A percentile compares a stretch with the other conserved stretches of the same genome.
Conservation (phyloP, 2,113 vertebrate genomes). For the Sisor rabdophorus region DNA sequence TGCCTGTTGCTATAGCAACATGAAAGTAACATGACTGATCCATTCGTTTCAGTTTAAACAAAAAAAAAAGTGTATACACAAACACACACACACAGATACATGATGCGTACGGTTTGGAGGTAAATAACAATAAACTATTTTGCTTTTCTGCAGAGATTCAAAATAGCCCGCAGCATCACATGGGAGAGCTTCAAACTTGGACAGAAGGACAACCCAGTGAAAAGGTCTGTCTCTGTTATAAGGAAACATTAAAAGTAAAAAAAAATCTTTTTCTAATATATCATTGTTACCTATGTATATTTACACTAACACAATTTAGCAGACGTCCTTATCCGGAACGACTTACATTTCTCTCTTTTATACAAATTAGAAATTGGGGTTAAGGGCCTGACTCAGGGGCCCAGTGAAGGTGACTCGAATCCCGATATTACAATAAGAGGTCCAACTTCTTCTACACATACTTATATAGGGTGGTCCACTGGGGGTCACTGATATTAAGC, state of each 20-base stretch:
- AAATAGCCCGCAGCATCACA: conserved; percentile 52
- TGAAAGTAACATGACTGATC: conserved; percentile 42
- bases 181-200: conserved; percentile 56
- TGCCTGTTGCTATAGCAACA: conserved; percentile 53
- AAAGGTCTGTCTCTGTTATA: conserved; percentile 56
- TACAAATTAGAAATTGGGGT: too few species aligned
- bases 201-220: conserved; percentile 55
- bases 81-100: background rate
- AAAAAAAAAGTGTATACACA: background rate
- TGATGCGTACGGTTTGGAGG: background rate
- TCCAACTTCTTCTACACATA: too few species aligned
- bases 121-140: conserved; percentile 30
- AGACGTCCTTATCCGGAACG: too few species aligned
- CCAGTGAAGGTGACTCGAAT: too few species aligned
- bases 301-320: too few species aligned
- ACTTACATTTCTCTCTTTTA: too few species aligned
- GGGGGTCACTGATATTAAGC: too few species aligned
- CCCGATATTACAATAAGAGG: too few species aligned
- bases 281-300: too few species aligned
- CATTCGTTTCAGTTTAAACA: conserved; percentile 22
- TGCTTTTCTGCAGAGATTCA: conserved; percentile 60
- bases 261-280: background rate
- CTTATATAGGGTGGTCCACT: too few species aligned
- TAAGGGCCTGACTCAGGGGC: too few species aligned
- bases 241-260: too few species aligned